Percentiles rank a stretch among this genome's conserved stretches.
Evolutionary conservation across 1,140 invertebrate genomes (phyloP).

Genomic region (Heliothis virescens): DNA sequence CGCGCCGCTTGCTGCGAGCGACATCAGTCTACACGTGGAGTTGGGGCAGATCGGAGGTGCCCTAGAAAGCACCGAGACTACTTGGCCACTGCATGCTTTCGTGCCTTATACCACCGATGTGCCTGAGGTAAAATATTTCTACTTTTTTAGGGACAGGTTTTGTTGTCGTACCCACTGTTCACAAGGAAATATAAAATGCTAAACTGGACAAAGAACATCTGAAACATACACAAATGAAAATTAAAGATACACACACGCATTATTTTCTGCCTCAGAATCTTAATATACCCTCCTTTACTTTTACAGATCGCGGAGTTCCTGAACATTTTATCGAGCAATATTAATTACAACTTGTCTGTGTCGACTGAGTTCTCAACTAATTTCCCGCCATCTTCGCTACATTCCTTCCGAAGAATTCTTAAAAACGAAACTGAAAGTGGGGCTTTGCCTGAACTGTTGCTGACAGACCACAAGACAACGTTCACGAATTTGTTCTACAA

Average conservation of each 20-base stretch:
- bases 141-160: background rate
- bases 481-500: conserved; percentile 95
- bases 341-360: conserved; percentile 74
- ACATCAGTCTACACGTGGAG: conserved; percentile 93
- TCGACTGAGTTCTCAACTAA: conserved; percentile 78
- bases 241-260: too few relatives aligned
- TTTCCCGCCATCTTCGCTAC: conserved; percentile 94
- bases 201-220: too few relatives aligned
- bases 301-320: conserved; percentile 71
- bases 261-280: background rate
- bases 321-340: conserved; percentile 57
- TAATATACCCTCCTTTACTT: background rate
- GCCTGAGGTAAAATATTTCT: conserved; percentile 26
- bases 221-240: too few relatives aligned
- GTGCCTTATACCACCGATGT: conserved; percentile 55
- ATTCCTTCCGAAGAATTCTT: conserved; percentile 92
- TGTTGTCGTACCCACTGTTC: too few relatives aligned
- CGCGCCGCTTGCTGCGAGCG: conserved; percentile 87
- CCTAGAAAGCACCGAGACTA: conserved; percentile 68
- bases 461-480: conserved; percentile 88
- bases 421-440: conserved; percentile 73
- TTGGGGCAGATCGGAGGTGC: conserved; percentile 91
- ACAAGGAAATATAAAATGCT: too few relatives aligned
- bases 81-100: conserved; percentile 79
- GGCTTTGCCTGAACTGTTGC: conserved; percentile 88